Conservation (phyloP, 2,113 vertebrate genomes). For the Lophura nycthemera region DNA sequence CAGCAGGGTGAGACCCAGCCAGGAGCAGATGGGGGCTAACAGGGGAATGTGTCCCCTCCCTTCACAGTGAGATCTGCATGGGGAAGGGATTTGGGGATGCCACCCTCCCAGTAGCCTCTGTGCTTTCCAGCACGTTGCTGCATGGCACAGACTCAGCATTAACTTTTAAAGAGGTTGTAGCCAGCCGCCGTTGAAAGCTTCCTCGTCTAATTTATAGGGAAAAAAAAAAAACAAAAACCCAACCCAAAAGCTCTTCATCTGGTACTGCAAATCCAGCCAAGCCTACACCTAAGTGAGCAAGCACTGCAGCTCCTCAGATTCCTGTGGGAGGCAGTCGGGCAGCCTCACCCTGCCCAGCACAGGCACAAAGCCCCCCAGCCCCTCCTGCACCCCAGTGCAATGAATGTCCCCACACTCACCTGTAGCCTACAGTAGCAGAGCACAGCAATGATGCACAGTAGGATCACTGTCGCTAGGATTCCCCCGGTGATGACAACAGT, state of each 20-base stretch:
- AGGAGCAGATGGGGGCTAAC: background rate
- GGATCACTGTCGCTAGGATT: slow-evolving; percentile 98
- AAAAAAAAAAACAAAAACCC: background rate
- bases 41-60: background rate
- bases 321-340: background rate
- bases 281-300: background rate
- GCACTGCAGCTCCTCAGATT: slow-evolving; percentile 3
- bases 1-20: background rate
- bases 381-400: background rate
- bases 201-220: background rate
- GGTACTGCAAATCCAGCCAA: background rate
- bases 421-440: slow-evolving; percentile 99
- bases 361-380: background rate
- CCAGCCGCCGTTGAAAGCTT: slow-evolving; percentile 47
- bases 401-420: slow-evolving; percentile 64
- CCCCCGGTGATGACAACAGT: slow-evolving; percentile 99
- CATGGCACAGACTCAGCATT: slow-evolving; percentile 25
- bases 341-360: background rate
- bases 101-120: background rate
- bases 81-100: background rate
- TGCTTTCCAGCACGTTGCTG: slow-evolving; percentile 31
- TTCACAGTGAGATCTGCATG: background rate
- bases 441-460: slow-evolving; percentile 97
- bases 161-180: slow-evolving; percentile 65
- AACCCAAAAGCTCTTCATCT: background rate